phyloP scores from a whole-genome alignment of 35 echinoderm and acorn worm species.

The Acanthaster planci region DNA sequence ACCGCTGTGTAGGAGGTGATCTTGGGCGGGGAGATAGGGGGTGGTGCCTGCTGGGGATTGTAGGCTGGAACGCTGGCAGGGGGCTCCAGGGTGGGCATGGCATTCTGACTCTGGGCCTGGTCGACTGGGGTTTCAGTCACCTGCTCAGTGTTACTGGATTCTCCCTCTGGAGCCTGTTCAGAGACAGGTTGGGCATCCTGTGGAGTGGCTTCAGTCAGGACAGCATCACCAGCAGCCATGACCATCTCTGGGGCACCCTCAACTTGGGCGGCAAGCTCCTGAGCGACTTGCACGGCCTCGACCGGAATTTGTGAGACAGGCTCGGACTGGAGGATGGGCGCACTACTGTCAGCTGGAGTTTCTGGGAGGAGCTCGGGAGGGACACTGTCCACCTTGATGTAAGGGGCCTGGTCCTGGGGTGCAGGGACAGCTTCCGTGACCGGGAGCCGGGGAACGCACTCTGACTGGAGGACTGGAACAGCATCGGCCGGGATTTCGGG shows the following conservation, averaged over 20 bases:
- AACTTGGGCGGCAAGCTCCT: background rate
- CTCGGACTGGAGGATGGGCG: background rate
- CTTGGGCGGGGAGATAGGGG: constrained; percentile 4
- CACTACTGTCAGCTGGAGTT: background rate
- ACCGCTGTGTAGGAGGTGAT: constrained; percentile 11
- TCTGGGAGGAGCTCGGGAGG: background rate
- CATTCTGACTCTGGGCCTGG: background rate
- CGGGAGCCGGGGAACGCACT: background rate
- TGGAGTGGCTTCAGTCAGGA: background rate
- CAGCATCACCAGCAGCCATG: background rate
- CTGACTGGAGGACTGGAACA: background rate
- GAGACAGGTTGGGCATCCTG: background rate
- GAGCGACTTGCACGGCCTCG: background rate
- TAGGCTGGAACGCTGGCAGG: background rate
- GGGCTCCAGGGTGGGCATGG: background rate
- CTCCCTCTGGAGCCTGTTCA: background rate
- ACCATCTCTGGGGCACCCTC: background rate
- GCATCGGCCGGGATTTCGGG: background rate
- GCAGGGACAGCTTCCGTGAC: background rate
- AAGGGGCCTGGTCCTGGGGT: background rate
- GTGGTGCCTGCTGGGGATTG: background rate
- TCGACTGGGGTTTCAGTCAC: constrained; percentile 3
- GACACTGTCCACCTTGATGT: too few relatives aligned
- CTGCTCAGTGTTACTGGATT: background rate
- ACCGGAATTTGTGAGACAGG: background rate